Conservation (phyloP, 2,113 vertebrate genomes). For the Periophthalmodon schlosseri region DNA sequence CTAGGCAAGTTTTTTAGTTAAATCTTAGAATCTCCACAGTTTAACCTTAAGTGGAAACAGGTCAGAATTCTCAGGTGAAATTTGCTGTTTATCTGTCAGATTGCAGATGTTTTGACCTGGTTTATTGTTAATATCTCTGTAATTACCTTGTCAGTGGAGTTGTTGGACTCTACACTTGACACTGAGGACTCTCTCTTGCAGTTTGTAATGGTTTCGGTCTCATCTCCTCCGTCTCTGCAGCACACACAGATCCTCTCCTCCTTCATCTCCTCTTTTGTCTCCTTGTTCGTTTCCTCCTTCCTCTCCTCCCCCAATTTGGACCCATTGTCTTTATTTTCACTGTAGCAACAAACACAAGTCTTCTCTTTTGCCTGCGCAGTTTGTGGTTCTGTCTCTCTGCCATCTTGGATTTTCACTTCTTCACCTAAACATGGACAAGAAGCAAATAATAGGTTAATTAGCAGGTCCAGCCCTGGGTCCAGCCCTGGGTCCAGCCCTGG, state of each 20-base stretch:
- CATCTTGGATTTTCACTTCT: background rate
- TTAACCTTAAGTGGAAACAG: too few species aligned
- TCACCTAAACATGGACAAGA: slow-evolving; percentile 21
- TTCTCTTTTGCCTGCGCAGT: background rate
- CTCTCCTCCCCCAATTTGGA: background rate
- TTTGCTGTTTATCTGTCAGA: too few species aligned
- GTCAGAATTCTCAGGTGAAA: too few species aligned
- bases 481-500: too few species aligned
- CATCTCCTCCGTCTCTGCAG: background rate
- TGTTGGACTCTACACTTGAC: slow-evolving; percentile 58
- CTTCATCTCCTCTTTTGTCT: background rate
- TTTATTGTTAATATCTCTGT: background rate
- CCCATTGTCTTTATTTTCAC: background rate
- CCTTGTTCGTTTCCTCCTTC: background rate
- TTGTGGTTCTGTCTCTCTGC: background rate
- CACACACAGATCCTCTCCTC: slow-evolving; percentile 23
- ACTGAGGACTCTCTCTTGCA: slow-evolving; percentile 40
- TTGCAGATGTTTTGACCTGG: too few species aligned
- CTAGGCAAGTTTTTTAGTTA: too few species aligned
- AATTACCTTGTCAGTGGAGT: slow-evolving; percentile 66
- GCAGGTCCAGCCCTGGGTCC: too few species aligned
- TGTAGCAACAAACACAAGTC: background rate
- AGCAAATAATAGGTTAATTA: background rate
- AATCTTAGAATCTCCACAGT: too few species aligned
- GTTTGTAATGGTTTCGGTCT: background rate